Evolutionary conservation across 1,140 invertebrate genomes (phyloP), one percentile per base, ranked within the genome.

Genomic region (Oedothorax gibbosus): DNA sequence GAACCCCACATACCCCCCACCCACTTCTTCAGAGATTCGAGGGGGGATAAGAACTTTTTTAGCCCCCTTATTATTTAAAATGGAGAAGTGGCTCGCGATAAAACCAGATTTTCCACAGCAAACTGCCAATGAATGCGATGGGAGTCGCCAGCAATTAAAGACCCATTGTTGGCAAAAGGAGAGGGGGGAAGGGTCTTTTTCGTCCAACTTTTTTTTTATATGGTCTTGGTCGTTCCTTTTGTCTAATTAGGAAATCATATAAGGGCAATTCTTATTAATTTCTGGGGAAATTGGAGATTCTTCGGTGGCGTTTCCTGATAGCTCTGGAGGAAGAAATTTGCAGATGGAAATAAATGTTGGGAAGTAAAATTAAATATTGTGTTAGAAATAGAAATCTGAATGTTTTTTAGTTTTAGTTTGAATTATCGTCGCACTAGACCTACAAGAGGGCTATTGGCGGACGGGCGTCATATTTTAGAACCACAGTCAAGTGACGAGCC

Each of bases 181-280:
- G 35, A 35, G 35, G 35, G 35, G 35, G 35, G 35, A 35, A 5
- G 80, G 56, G 53, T 56, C n/a, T 56, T 84, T 84, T 68, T 65
- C 69, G 54, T 15, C 53, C 10, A 15, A 14, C 51, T 62, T 56
- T 14, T 15, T 72, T 51, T 20, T 35, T 62, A 64, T 73, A 20
- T 65, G 64, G 51, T 80, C 78, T 12, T 21, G 15, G 53, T 15
- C 78, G 78, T n/a, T 73, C 68, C 80, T 82, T 82, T 82, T 54
- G 60, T 66, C 72, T 75, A 84, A 76, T 68, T 84, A 76, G 66
- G 81, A 84, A 84, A 75, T 84, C 71, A 84, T 79, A 79, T 84
- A 65, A 84, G 69, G 64, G 72, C 51, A 66, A 84, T 84, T 50
- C 21, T 84, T 76, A 76, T 84, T 84, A 84, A 84, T 84, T 82